Conservation (phyloP, 2,113 vertebrate species). For the Rhipidura dahli region DNA sequence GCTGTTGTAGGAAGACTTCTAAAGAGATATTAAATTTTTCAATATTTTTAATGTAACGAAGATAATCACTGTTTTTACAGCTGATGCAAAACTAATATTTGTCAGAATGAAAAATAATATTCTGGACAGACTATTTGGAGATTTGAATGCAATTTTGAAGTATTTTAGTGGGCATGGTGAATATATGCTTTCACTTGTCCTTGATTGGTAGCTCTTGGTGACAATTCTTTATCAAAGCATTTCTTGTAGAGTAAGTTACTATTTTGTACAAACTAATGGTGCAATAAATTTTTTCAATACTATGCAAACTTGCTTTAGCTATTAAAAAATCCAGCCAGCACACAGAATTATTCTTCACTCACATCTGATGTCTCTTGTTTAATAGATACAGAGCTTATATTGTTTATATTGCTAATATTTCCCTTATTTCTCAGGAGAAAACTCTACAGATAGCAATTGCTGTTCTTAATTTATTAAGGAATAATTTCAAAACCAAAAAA, state of each 20-base stretch:
- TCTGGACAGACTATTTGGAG: background rate
- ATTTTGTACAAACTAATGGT: background rate
- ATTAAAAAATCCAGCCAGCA: background rate
- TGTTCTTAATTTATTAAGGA: background rate
- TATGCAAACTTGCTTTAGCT: background rate
- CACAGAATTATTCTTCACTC: background rate
- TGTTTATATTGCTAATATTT: background rate
- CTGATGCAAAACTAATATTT: slow-evolving; percentile 4
- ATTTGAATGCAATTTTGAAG: slow-evolving; percentile 24
- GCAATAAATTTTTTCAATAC: background rate
- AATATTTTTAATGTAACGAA: slow-evolving; percentile 47
- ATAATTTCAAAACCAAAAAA: background rate
- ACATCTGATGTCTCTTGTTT: background rate
- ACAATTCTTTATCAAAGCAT: slow-evolving; percentile 7
- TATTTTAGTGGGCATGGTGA: background rate
- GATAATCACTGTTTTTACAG: background rate
- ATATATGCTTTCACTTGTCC: slow-evolving; percentile 21
- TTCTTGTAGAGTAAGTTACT: background rate
- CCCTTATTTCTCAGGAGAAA: background rate
- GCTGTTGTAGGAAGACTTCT: background rate
- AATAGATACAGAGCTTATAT: background rate
- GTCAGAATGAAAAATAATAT: slow-evolving; percentile 18
- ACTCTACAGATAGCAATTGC: background rate
- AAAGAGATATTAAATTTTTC: background rate
- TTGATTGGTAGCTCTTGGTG: background rate